Conservation (phyloP, 2,888 invertebrate genomes). For the Alcis repandata region DNA sequence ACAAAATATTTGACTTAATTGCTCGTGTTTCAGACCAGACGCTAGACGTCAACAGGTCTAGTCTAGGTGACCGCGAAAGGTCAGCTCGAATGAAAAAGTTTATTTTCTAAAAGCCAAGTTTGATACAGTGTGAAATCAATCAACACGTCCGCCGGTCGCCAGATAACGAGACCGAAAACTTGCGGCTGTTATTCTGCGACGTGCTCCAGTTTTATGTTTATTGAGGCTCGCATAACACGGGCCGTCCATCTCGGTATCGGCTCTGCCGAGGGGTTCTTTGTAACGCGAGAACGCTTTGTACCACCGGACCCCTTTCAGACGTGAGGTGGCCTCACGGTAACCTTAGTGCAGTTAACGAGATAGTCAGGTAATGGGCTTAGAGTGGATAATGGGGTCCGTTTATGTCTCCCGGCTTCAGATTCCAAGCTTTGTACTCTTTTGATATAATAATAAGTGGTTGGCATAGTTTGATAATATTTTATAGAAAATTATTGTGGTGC, state of each 20-base stretch:
- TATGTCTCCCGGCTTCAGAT: slow-evolving; percentile 22
- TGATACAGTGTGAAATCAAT: slow-evolving; percentile 44
- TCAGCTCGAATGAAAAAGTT: slow-evolving; percentile 15
- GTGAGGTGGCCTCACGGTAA: slow-evolving; percentile 33
- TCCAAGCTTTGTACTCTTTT: slow-evolving; percentile 19
- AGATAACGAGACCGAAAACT: slow-evolving; percentile 53
- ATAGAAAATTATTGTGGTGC: too few species aligned
- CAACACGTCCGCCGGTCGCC: slow-evolving; percentile 48
- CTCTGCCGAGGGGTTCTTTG: slow-evolving; percentile 43
- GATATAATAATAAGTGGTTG: slow-evolving; percentile 23
- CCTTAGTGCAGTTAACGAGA: slow-evolving; percentile 39
- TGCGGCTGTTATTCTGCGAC: slow-evolving; percentile 50
- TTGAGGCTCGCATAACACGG: slow-evolving; percentile 46
- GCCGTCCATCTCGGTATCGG: slow-evolving; percentile 42
- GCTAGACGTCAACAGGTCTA: slow-evolving; percentile 26
- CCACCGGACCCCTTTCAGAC: slow-evolving; percentile 35
- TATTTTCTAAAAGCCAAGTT: slow-evolving; percentile 26
- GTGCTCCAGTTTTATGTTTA: slow-evolving; percentile 50
- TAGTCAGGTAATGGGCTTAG: slow-evolving; percentile 37
- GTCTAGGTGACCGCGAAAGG: slow-evolving; percentile 24
- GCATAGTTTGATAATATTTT: background rate
- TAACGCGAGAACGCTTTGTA: slow-evolving; percentile 39
- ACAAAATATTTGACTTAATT: slow-evolving; percentile 11
- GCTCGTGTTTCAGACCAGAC: slow-evolving; percentile 1
- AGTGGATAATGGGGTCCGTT: slow-evolving; percentile 33